Evolutionary conservation across 2,888 invertebrate genomes (phyloP).

Genomic region (Tipula unca): DNA sequence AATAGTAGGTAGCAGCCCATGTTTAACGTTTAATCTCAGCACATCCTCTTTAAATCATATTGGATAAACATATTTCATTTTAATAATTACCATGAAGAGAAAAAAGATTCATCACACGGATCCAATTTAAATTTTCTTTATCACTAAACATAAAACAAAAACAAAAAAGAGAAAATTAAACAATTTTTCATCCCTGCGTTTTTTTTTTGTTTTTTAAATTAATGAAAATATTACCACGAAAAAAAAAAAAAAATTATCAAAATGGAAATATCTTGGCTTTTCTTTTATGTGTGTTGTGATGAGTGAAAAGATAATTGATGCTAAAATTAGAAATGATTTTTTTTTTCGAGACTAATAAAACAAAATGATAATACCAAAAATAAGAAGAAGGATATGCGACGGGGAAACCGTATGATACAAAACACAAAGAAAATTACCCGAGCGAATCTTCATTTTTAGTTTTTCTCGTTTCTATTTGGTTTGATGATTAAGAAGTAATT

Average conservation of each 20-base stretch:
- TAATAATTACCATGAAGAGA: neutral
- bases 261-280: neutral
- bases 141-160: neutral
- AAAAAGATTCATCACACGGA: neutral
- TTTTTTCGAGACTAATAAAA: neutral
- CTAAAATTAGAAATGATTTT: neutral
- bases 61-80: neutral
- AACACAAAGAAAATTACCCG: neutral
- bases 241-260: neutral
- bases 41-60: neutral
- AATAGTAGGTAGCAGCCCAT: too few species aligned
- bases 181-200: neutral
- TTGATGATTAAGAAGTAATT: constrained; percentile 14
- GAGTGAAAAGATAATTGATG: neutral
- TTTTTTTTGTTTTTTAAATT: neutral
- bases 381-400: neutral
- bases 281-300: neutral
- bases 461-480: neutral
- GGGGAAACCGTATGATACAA: neutral
- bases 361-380: neutral
- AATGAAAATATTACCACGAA: neutral
- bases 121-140: constrained; percentile 8
- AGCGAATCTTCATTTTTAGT: neutral
- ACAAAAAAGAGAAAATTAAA: neutral
- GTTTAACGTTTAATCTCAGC: too few species aligned